phyloP scores from a whole-genome alignment of 2,888 invertebrate species.

The Morpho achilles region DNA sequence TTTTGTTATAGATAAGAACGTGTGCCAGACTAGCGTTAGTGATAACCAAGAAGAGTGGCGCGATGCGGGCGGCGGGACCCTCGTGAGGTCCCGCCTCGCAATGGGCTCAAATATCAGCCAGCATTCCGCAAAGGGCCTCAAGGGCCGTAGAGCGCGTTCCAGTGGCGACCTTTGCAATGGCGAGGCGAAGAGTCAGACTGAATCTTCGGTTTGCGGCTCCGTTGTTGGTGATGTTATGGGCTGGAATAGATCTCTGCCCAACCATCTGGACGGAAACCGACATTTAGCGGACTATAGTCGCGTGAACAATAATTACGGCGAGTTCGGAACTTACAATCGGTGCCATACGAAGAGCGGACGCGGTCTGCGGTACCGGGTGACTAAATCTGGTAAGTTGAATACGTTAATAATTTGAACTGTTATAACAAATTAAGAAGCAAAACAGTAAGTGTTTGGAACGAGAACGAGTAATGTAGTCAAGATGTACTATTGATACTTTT shows the following conservation, averaged over 20 bases:
- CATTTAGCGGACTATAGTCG: constrained; percentile 76
- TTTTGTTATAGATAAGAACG: constrained; percentile 44
- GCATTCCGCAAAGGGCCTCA: constrained; percentile 85
- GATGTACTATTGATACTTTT: too few species aligned
- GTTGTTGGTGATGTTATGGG: constrained; percentile 74
- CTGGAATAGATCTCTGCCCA: constrained; percentile 82
- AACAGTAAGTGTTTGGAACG: too few species aligned
- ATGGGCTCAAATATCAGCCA: constrained; percentile 91
- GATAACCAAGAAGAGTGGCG: constrained; percentile 45
- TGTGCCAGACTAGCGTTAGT: constrained; percentile 38
- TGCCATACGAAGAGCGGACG: constrained; percentile 68
- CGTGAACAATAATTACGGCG: constrained; percentile 78
- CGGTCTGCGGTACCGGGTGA: constrained; percentile 66
- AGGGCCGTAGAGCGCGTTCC: constrained; percentile 85
- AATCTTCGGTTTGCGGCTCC: constrained; percentile 72
- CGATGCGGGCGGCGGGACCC: constrained; percentile 69
- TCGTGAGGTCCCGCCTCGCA: constrained; percentile 71
- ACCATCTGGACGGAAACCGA: constrained; percentile 83
- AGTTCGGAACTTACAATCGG: constrained; percentile 66
- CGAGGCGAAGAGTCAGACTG: constrained; percentile 70
- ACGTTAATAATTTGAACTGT: too few species aligned
- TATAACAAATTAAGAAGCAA: too few species aligned
- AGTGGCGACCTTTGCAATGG: constrained; percentile 87
- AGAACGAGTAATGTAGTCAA: too few species aligned
- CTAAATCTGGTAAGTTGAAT: constrained; percentile 63